Evolutionary conservation across 2,888 invertebrate genomes (phyloP), one percentile per base, ranked within the genome.

Genomic region (Latrodectus hesperus): DNA sequence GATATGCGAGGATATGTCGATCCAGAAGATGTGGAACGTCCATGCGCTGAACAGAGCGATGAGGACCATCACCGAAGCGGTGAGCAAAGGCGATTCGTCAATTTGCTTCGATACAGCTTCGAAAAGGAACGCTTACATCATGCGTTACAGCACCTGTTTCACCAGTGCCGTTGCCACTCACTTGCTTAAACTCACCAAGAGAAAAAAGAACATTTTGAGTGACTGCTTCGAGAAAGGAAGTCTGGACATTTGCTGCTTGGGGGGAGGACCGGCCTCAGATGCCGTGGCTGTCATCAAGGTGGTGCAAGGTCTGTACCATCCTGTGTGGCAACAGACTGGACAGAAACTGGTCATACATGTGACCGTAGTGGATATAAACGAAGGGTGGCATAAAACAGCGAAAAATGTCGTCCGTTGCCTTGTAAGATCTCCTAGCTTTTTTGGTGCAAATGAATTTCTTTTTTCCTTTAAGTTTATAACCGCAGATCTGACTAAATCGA

Each of bases 221-320:
- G 14, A 76, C 11, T 9, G n/a, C 0, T 6, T 67, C 14, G 10
- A 65, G 2, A 26, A 22, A 1, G 10, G 52, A 11, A 16, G 10
- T 3, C 8, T 76, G 3, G 17, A 65, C 12, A 10, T 76, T 9
- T 76, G 76, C 22, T 76, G 76, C 12, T 22, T 76, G 10, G 76
- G 76, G 8, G 76, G 76, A 17, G 76, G 76, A 11, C 76, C 76
- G 9, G 76, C 64, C 12, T 51, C 76, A 51, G 76, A 76, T 22
- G 76, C 76, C 9, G 76, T 76, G 9, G 76, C 67, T 11, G 14
- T 76, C 10, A 11, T 49, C 17, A 65, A 51, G 22, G 22, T 76
- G 14, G 17, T 76, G 49, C 14, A 52, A n/a, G n/a, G 9, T n/a
- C n/a, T 76, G 17, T 16, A 75, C 14, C 26, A 38, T 17, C 17